These are phyloP conservation scores for Paratilapia polleni DNA, from an alignment of 2,113 vertebrate species.

Conservation along the genomic window DNA sequence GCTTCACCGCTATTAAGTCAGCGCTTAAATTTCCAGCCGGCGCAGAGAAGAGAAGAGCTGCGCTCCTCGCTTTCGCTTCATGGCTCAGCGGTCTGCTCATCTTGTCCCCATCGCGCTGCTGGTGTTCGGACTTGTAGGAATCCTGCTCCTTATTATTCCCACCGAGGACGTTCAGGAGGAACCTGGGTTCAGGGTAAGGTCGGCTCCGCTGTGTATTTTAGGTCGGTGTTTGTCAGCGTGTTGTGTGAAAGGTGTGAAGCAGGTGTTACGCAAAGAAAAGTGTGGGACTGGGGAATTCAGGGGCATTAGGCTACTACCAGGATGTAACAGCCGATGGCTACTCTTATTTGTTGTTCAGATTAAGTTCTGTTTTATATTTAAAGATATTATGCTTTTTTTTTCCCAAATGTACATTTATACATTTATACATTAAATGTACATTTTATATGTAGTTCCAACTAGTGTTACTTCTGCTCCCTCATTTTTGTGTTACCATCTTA, in stretches of 20 bases:
- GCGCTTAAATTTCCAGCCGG: neutral
- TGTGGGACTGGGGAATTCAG: neutral
- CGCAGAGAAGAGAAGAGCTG: neutral
- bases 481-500: slow-evolving; percentile 3
- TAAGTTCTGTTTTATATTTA: neutral
- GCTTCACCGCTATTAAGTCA: neutral
- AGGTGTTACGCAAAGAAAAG: neutral
- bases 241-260: neutral
- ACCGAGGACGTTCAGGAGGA: slow-evolving; percentile 78
- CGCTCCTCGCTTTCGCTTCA: slow-evolving; percentile 16
- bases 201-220: neutral
- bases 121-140: slow-evolving; percentile 78
- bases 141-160: slow-evolving; percentile 86
- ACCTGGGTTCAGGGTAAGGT: slow-evolving; percentile 86
- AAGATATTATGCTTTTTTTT: no score
- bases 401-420: no score
- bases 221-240: neutral
- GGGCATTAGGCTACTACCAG: neutral
- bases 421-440: neutral
- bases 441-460: no score
- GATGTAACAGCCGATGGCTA: neutral
- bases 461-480: neutral
- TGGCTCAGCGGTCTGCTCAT: slow-evolving; percentile 60
- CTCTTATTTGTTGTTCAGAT: neutral
- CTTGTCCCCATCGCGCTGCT: slow-evolving; percentile 77